Conservation (phyloP, 37 sponge, comb jelly and placozoan genomes). For the Eunapius fragilis region DNA sequence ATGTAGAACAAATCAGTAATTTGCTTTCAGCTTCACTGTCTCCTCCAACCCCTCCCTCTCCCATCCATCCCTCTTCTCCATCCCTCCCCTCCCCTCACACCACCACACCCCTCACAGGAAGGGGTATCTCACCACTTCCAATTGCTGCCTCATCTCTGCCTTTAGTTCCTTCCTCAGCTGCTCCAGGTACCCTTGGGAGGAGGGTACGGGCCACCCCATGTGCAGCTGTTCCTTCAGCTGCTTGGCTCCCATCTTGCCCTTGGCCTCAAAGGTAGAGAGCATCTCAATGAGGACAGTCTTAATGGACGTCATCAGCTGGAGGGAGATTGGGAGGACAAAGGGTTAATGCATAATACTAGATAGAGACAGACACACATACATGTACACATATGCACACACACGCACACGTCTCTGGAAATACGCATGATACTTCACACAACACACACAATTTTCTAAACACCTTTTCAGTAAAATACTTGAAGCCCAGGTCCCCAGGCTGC, state of each 20-base stretch:
- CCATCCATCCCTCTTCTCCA: neutral
- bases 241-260: conserved; percentile 69
- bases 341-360: no score
- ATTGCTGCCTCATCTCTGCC: conserved; percentile 58
- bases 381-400: neutral
- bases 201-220: conserved; percentile 68
- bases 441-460: conserved; percentile 17
- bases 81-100: neutral
- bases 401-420: neutral
- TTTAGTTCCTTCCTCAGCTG: conserved; percentile 54
- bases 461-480: conserved; percentile 66
- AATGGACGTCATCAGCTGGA: conserved; percentile 70
- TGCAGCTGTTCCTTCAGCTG: conserved; percentile 71
- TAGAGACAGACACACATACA: neutral
- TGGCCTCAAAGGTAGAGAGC: conserved; percentile 70
- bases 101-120: neutral
- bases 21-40: no score
- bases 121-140: conserved; percentile 67
- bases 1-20: no score
- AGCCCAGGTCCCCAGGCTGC: conserved; percentile 59
- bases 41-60: neutral
- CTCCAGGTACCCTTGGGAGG: conserved; percentile 43
- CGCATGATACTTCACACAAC: neutral
- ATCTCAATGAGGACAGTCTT: conserved; percentile 73
- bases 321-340: neutral